phyloP scores from a whole-genome alignment of 2,113 vertebrate genomes.

The Genyomyrus donnyi region DNA sequence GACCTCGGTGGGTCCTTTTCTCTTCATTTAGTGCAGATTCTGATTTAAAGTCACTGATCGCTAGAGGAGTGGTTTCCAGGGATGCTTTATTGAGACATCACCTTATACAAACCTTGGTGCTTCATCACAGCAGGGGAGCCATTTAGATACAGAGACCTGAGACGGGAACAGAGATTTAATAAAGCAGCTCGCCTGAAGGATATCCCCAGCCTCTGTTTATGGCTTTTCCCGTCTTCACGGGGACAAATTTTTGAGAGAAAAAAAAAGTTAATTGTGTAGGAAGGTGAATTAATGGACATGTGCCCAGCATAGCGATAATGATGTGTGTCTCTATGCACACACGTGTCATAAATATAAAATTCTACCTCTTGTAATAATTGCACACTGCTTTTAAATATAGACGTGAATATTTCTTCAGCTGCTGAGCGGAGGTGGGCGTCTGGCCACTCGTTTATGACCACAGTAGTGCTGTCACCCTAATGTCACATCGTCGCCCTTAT shows the following conservation, averaged over 20 bases:
- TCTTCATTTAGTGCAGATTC: not conserved
- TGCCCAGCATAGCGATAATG: not conserved
- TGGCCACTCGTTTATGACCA: not conserved
- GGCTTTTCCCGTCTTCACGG: not conserved
- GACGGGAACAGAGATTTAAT: not conserved
- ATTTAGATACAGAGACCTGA: not conserved
- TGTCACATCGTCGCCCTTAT: not conserved
- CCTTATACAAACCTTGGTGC: not conserved
- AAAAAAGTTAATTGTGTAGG: not conserved
- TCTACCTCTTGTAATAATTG: not conserved
- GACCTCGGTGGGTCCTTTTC: not conserved
- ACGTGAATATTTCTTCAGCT: not conserved
- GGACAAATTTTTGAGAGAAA: not conserved
- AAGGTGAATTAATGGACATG: not conserved
- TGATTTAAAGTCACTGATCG: conserved; percentile 1
- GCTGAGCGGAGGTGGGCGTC: not conserved
- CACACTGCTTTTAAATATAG: not conserved
- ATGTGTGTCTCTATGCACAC: not conserved
- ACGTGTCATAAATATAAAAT: not conserved
- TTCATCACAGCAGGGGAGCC: conserved; percentile 3
- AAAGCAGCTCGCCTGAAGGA: not conserved
- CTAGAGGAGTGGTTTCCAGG: not conserved
- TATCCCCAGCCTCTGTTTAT: not conserved
- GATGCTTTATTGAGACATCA: not conserved
- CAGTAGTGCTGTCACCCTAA: not conserved